These are phyloP conservation scores for Chlorodrepanis virens DNA, from an alignment of 2,113 vertebrate species.

Conservation along the genomic window DNA sequence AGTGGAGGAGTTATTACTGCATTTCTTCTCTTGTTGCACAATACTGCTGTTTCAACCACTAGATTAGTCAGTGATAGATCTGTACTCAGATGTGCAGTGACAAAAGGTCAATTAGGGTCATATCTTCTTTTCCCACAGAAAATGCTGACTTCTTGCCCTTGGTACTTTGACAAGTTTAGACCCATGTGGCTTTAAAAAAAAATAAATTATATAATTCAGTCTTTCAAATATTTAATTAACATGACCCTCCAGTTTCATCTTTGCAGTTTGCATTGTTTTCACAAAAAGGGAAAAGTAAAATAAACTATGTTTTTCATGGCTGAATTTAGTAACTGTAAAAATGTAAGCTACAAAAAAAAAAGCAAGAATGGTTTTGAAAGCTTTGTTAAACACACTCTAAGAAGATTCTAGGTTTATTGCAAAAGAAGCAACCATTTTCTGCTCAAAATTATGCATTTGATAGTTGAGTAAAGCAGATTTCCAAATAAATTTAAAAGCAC, in stretches of 20 bases:
- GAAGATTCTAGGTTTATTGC: not conserved
- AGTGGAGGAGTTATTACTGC: not conserved
- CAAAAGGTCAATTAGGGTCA: not conserved
- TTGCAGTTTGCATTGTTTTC: not conserved
- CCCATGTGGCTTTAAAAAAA: fast-evolving
- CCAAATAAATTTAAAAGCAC: not conserved
- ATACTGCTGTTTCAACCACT: not conserved
- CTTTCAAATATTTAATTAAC: not conserved
- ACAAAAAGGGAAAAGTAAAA: not conserved
- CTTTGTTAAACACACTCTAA: not conserved
- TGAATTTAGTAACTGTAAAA: not conserved
- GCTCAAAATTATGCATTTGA: not conserved
- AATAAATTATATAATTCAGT: not conserved
- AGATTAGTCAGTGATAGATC: not conserved
- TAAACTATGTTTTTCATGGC: not conserved
- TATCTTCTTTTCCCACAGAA: not conserved
- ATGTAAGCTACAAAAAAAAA: not conserved
- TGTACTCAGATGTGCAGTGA: not conserved
- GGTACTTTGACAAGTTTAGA: not conserved
- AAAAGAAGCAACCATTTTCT: not conserved
- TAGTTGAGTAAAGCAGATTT: not conserved
- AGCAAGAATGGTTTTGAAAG: not conserved
- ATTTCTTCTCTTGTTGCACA: not conserved
- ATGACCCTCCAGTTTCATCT: not conserved
- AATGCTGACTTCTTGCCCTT: not conserved